Base-by-base conservation (phyloP, 2,888 invertebrate species). In the Drosophila setosimentum region DNA sequence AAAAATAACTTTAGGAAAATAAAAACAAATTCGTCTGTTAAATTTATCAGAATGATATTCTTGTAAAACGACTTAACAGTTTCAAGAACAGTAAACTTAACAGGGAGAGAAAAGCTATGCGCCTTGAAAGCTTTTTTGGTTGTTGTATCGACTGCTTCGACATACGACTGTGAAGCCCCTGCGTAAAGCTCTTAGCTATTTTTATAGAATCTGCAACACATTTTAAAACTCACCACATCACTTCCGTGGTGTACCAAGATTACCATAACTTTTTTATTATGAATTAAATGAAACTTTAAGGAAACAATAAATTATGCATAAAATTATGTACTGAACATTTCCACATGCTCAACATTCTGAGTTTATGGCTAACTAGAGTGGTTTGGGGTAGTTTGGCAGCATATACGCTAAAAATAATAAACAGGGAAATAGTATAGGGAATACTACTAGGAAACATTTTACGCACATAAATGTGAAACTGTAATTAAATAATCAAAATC, bases 91-190 rank as follows among this genome's bases (percentile, higher is more conserved):
- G 33, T 30, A 13, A 24, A 16, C 45, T n/a, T 6, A 45, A 29
- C 21, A 48, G n/a, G 0, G 2, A 0, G 1, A 5, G 2, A 16
- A 35, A 33, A 75, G 73, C 64, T 64, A 51, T 29, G 0, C 3
- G 6, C 1, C 2, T 7, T 0, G 8, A 40, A 58, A 54, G 54
- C 59, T 63, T 37, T 27, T 2, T 4, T 27, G 80, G 68, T 75
- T 62, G 35, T 3, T 27, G 40, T 6, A 0, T 58, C 29, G 4
- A 29, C 76, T 76, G 5, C 13, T 13, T 2, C 8, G 3, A 33
- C 49, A 24, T 29, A 27, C 6, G 3, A 0, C 3, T 8, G 8
- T n/a, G 0, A 13, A 16, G 57, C 13, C 30, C 10, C 21, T 11
- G 7, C 21, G 24, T 4, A 37, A 55, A 55, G 55, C 37, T 13